Evolutionary conservation across 2,113 vertebrate genomes (phyloP), one percentile per base, ranked within the genome.

Genomic region (Uria lomvia): DNA sequence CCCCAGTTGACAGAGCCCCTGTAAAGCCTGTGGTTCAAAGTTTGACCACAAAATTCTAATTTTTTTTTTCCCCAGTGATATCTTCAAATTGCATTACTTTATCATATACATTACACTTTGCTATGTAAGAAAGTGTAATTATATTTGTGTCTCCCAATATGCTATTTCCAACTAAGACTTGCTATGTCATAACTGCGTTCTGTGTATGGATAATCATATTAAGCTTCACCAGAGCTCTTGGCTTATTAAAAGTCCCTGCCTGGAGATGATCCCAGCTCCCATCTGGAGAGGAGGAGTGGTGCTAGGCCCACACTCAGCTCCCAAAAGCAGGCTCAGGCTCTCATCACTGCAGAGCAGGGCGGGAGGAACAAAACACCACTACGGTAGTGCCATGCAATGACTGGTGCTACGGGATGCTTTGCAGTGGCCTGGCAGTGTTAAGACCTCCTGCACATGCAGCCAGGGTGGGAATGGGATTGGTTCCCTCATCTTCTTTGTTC

Each of bases 161-260:
- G 63, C 42, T 26, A 2, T 55, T 86, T 79, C 63, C 70, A 79
- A 0, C 45, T 40, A 66, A 38, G 86, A 32, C 38, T 55, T 52
- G 60, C 52, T 72, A 16, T 59, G 60, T 19, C 17, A 21, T 56
- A 60, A 71, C 72, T 50, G 60, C 27, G 12, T 9, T 68, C 62
- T 89, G 40, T 45, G 22, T 71, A 29, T 36, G n/a, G 47, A 83
- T 63, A 96, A 94, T 77, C 55, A 67, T 15, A 29, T 24, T 29
- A 67, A 76, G 38, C 26, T 58, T 68, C 63, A 60, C 22, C 71
- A 94, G 92, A 91, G 30, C 86, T 74, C 74, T 42, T 79, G 52
- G 26, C 49, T 85, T 26, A 47, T 87, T 62, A 73, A 76, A 84
- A 96, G 19, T 32, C 38, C 36, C 24, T 63, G 21, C 17, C 68